Evolutionary conservation across 2,113 vertebrate genomes (phyloP).

Genomic region (Salvelinus sp.): DNA sequence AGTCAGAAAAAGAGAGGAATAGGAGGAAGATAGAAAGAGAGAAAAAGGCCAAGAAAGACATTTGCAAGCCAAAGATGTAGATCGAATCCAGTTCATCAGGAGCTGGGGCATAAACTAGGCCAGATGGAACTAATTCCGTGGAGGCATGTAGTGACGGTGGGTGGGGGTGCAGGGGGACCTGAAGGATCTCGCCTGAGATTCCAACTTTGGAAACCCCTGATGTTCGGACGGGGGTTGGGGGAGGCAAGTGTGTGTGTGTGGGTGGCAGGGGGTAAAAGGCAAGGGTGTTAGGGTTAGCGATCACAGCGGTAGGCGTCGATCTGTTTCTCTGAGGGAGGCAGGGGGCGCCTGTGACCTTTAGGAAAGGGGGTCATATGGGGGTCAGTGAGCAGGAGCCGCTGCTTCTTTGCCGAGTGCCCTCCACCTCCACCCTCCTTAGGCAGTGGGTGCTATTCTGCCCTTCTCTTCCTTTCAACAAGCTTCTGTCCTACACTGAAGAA

Average conservation of each 20-base stretch:
- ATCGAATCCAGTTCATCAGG: constrained; percentile 45
- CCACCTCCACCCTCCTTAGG: constrained; percentile 33
- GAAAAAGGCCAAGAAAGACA: constrained; percentile 30
- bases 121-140: constrained; percentile 74
- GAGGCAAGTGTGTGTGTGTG: constrained; percentile 60
- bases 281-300: background rate
- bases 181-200: constrained; percentile 48
- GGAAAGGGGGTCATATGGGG: constrained; percentile 50
- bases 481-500: background rate
- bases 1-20: constrained; percentile 32
- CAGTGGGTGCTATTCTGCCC: constrained; percentile 19
- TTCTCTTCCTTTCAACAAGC: background rate
- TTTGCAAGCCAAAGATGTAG: background rate
- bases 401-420: constrained; percentile 6
- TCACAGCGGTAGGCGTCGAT: background rate
- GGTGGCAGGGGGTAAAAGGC: constrained; percentile 1
- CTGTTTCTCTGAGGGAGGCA: constrained; percentile 22
- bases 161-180: constrained; percentile 7
- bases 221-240: constrained; percentile 59
- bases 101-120: constrained; percentile 70
- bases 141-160: constrained; percentile 27
- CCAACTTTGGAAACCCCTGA: constrained; percentile 52
- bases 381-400: constrained; percentile 48
- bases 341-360: constrained; percentile 55
- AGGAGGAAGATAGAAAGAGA: constrained; percentile 8